phyloP scores from a whole-genome alignment of 2,888 invertebrate genomes.

The Masnerella sp. region DNA sequence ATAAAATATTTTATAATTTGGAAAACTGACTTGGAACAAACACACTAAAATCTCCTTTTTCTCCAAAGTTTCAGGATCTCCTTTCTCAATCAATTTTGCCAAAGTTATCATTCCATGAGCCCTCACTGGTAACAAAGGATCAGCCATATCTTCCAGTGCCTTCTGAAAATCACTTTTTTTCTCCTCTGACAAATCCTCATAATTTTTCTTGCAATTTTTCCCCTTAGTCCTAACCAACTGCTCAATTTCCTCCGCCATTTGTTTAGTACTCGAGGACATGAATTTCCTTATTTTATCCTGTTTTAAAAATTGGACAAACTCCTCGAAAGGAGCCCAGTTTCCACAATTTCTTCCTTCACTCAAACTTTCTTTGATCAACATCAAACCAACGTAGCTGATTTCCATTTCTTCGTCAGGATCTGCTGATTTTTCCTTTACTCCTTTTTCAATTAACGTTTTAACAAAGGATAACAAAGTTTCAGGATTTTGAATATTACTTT shows the following conservation, averaged over 20 bases:
- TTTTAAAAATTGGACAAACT: conserved; percentile 70
- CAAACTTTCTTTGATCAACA: conserved; percentile 75
- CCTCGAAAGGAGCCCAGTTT: conserved; percentile 71
- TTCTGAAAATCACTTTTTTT: conserved; percentile 79
- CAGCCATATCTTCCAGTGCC: conserved; percentile 84
- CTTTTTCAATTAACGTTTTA: conserved; percentile 68
- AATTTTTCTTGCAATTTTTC: conserved; percentile 63
- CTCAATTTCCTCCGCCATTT: conserved; percentile 71
- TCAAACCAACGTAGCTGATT: conserved; percentile 73
- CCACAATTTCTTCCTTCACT: conserved; percentile 63
- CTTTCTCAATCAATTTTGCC: conserved; percentile 84
- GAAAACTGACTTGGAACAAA: conserved; percentile 85
- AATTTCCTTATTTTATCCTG: conserved; percentile 54
- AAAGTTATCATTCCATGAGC: conserved; percentile 89
- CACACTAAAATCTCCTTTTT: conserved; percentile 84
- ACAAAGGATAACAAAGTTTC: conserved; percentile 73
- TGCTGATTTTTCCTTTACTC: conserved; percentile 31
- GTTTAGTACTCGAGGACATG: conserved; percentile 55
- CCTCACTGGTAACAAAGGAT: conserved; percentile 86
- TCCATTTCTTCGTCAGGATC: conserved; percentile 64
- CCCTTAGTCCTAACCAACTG: conserved; percentile 70
- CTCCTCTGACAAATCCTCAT: conserved; percentile 67
- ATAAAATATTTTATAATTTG: too few species aligned
- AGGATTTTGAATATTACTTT: conserved; percentile 72
- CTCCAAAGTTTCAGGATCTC: conserved; percentile 82